phyloP scores from a whole-genome alignment of 2,113 vertebrate species.

The Daphoenositta chrysoptera region DNA sequence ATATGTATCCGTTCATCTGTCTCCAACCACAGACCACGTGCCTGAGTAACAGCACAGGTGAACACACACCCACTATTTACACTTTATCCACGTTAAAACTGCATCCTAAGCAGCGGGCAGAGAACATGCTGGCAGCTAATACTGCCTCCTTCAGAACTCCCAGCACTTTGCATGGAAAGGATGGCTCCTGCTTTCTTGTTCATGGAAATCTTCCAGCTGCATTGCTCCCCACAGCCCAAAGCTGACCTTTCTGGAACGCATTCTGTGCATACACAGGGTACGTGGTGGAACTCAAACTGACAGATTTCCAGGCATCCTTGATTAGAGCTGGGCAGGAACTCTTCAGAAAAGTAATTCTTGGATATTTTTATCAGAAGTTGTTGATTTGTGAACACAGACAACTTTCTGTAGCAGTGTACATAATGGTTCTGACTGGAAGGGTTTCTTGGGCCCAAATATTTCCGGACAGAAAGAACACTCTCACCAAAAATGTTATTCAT shows the following conservation, averaged over 20 bases:
- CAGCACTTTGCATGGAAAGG: neutral
- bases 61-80: neutral
- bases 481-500: neutral
- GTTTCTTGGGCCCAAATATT: neutral
- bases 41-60: neutral
- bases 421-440: neutral
- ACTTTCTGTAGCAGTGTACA: neutral
- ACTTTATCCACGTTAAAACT: neutral
- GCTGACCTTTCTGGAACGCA: neutral
- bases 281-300: neutral
- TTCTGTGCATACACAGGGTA: fast-evolving
- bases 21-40: neutral
- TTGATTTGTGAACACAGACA: neutral
- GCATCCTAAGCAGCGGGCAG: neutral
- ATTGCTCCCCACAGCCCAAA: neutral
- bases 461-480: neutral
- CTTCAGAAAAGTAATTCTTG: neutral
- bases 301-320: neutral
- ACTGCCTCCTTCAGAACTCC: neutral
- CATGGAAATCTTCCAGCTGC: neutral
- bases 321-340: neutral
- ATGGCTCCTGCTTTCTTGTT: neutral
- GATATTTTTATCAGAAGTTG: neutral
- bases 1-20: neutral
- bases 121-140: neutral